Evolutionary conservation across 2,888 invertebrate species (phyloP).

Genomic region (Microplitis manilae): DNA sequence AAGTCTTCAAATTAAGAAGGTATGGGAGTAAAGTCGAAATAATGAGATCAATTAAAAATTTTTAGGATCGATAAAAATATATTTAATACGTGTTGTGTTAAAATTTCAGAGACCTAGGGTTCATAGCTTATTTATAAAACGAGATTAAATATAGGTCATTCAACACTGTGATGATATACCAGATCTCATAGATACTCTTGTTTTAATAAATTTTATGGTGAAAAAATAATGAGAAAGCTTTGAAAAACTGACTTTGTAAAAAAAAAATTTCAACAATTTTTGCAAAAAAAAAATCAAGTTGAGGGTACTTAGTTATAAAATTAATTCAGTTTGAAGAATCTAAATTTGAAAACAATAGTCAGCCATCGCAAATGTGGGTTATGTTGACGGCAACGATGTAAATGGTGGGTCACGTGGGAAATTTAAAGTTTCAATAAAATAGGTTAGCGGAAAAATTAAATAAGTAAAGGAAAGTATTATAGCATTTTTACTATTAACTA

Average conservation of each 20-base stretch:
- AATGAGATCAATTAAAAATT: too few relatives aligned
- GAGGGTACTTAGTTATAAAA: constrained; percentile 14
- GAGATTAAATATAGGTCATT: constrained; percentile 20
- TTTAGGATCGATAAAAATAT: too few relatives aligned
- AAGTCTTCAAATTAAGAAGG: too few relatives aligned
- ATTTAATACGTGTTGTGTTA: too few relatives aligned
- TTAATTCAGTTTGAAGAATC: neutral
- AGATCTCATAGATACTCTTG: constrained; percentile 9
- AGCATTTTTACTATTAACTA: neutral
- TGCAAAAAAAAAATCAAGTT: neutral
- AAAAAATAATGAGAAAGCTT: constrained; percentile 25
- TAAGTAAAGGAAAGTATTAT: constrained; percentile 5
- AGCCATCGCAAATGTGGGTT: too few relatives aligned
- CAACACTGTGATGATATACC: constrained; percentile 15
- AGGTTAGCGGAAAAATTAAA: neutral
- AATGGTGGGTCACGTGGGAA: too few relatives aligned
- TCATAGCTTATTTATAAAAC: constrained; percentile 14
- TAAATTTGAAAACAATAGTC: too few relatives aligned
- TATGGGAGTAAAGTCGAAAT: too few relatives aligned
- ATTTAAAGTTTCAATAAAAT: too few relatives aligned
- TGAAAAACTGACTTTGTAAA: constrained; percentile 8
- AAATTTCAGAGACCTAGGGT: too few relatives aligned
- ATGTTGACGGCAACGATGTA: too few relatives aligned
- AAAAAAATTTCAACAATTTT: neutral
- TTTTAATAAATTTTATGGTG: constrained; percentile 15